Base-by-base conservation (phyloP, 2,113 vertebrate genomes). In the Tor tambroides region DNA sequence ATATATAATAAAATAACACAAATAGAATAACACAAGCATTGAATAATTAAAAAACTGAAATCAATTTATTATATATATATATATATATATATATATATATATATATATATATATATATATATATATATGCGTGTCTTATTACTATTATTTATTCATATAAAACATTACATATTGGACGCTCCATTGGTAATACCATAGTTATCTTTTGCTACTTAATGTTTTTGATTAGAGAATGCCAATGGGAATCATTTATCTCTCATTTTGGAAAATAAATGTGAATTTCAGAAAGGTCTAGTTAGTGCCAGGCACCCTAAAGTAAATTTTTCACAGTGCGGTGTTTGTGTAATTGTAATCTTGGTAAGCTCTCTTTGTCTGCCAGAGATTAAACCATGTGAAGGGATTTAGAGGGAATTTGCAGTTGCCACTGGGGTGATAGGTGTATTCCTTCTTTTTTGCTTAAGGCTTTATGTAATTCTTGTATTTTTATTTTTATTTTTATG, bases 371-470 rank as follows among this genome's bases (percentile, higher is more conserved):
- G 91, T 93, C 92, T 92, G 92, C 87, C 86, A 86, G 79, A 92
- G 93, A 94, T 95, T 94, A 94, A 88, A 87, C 85, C 91, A 90
- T 92, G 91, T 93, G 91, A 94, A 90, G 90, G 87, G 93, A 93
- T 94, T 94, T 93, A 91, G 79, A 85, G 67, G 21, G 83, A 88
- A 56, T 91, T 75, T 92, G 91, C 87, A 91, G 88, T 92, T 92
- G 83, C 79, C 86, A 89, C 90, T 71, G 8, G 41, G 88, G 59
- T 81, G 78, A 74, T 65, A n/a, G 75, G 35, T 83, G 71, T 69
- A 71, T 87, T 88, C 89, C 87, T 86, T 76, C 35, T 23, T 90
- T 88, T 88, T 81, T 86, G 90, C 72, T 90, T 51, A 84, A 86
- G 85, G 89, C 81, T 85, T 71, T 91, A 77, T 85, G 85, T 75